Base-by-base conservation (phyloP, 2,888 invertebrate genomes). In the Hirtodrosophila trivittata region DNA sequence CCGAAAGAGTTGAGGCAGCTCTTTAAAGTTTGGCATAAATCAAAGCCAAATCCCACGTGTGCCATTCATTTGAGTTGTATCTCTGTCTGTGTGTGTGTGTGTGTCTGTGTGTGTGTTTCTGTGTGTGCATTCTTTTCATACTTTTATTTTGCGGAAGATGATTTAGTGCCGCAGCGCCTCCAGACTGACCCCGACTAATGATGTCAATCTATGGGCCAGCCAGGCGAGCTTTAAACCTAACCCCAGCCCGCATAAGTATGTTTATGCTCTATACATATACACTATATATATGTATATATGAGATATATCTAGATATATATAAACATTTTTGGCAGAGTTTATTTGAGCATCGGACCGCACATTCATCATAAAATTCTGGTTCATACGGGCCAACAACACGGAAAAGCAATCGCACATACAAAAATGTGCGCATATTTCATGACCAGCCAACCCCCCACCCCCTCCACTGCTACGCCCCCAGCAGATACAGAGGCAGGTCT, bases 321-420 rank as follows among this genome's bases (percentile, higher is more conserved):
- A 21, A 3, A 21, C 2, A 2, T 3, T 66, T 67, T 76, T 65
- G 74, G 75, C 69, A 59, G 62, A 71, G 71, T 75, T 75, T 71
- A 75, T 72, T 64, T 69, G 72, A 56, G 50, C 67, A 62, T 37
- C 52, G 45, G 52, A 59, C 68, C 80, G 73, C 75, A 83, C 81
- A 80, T 83, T 83, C 84, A 80, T 80, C 80, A 80, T 80, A 80
- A 80, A 78, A 57, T 47, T 45, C 35, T 41, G 50, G 42, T 14
- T 43, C 56, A 43, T 54, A 58, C 51, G 6, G 13, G 33, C 1
- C 18, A 58, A 43, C 45, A 65, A 76, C 80, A 83, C 67, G 80
- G 75, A 80, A 77, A 75, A 83, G 77, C 84, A 80, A 80, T 80
- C 77, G 73, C 62, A 56, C 32, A 68, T 60, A 71, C 52, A 71